Percentiles rank a stretch among this genome's conserved stretches.
phyloP scores from a whole-genome alignment of 2,113 vertebrate species.

The Sinocyclocheilus rhinocerous region DNA sequence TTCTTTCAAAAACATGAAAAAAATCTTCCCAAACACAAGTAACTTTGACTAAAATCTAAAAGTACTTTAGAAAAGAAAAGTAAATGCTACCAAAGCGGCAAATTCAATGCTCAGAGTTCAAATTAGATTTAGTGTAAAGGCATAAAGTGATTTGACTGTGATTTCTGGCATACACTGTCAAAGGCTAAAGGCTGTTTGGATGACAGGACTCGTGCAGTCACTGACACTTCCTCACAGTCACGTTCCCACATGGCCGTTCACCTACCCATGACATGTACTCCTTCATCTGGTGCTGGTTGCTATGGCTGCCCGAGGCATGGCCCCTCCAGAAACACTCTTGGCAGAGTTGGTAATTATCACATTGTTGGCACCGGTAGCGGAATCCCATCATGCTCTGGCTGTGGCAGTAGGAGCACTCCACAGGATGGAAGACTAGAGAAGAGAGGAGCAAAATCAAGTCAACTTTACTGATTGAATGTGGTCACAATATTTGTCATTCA shows the following conservation, averaged over 20 bases:
- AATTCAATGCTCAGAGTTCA: not conserved
- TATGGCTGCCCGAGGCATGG: conserved; percentile 96
- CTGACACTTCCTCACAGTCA: not conserved
- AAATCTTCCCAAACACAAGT: no score
- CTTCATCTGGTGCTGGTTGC: conserved; percentile 99
- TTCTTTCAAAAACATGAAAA: not conserved
- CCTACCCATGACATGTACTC: conserved; percentile 99
- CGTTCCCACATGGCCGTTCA: conserved; percentile 48
- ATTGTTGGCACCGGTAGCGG: conserved; percentile 99
- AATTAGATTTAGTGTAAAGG: not conserved
- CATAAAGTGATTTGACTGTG: not conserved
- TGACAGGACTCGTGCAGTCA: not conserved
- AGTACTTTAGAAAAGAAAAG: not conserved
- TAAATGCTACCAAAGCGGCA: not conserved
- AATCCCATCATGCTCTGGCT: conserved; percentile 99
- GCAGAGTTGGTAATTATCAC: conserved; percentile 99
- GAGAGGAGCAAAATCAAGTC: not conserved
- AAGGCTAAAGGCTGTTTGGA: not conserved
- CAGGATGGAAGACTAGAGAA: conserved; percentile 92
- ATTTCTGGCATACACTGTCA: not conserved
- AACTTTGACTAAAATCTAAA: not conserved
- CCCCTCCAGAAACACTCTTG: conserved; percentile 99
- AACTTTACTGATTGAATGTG: not conserved
- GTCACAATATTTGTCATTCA: not conserved
- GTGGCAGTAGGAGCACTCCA: conserved; percentile 98